Evolutionary conservation across 1,140 invertebrate species (phyloP).

Genomic region (Onthophagus taurus): DNA sequence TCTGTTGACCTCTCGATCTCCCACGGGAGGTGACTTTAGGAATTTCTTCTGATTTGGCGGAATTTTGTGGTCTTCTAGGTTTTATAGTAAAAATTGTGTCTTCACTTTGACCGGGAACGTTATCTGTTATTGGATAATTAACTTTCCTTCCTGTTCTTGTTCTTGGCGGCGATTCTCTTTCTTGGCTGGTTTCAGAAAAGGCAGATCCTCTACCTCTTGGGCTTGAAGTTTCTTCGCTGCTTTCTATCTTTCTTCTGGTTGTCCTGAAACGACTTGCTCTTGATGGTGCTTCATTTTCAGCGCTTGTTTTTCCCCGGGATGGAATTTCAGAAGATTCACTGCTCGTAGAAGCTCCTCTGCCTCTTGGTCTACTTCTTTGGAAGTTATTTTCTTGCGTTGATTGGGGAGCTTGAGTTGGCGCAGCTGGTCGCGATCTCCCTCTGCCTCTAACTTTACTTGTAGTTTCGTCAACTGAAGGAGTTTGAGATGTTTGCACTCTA

Average conservation of each 20-base stretch:
- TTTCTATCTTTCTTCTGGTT: slow-evolving; percentile 14
- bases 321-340: not conserved
- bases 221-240: not conserved
- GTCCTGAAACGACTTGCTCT: not conserved
- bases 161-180: slow-evolving; percentile 12
- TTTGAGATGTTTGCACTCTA: not conserved
- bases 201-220: slow-evolving; percentile 15
- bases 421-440: not conserved
- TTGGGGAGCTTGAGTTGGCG: not conserved
- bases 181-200: slow-evolving; percentile 17
- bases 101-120: slow-evolving; percentile 4
- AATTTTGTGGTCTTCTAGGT: slow-evolving; percentile 18
- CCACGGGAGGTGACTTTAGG: slow-evolving; percentile 6
- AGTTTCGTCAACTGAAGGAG: not conserved
- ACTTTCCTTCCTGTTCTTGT: slow-evolving; percentile 27
- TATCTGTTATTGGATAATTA: slow-evolving; percentile 9
- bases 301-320: not conserved
- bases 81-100: not conserved
- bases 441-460: not conserved
- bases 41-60: slow-evolving; percentile 8
- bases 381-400: not conserved
- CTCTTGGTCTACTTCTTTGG: slow-evolving; percentile 14
- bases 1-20: not conserved
- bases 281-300: not conserved
- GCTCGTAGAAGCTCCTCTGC: slow-evolving; percentile 12